Evolutionary conservation across 1,140 invertebrate genomes (phyloP), one percentile per base, ranked within the genome.

Genomic region (Papilio polyxenes): DNA sequence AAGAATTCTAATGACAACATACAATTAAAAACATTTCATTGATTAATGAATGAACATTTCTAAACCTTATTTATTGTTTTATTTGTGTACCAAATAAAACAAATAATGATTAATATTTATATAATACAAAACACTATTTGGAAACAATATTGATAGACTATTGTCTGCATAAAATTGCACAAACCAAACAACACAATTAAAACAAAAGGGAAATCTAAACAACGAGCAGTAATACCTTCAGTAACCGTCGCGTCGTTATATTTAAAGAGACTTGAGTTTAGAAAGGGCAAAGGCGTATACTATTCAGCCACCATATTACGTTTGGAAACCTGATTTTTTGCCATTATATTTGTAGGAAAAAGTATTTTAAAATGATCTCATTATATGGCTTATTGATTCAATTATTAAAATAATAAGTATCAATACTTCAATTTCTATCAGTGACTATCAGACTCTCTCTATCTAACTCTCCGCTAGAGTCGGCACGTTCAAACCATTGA

Each of bases 241-340:
- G 40, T 44, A 48, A 75, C 80, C 59, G 74, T 62, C 44, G 53
- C 69, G 31, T 75, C 62, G 72, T 81, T 74, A 82, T 49, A 72
- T 53, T 49, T 56, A 77, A 59, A 65, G 23, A 75, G 81, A 80
- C 76, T 53, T 75, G 75, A 80, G 62, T 79, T 65, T 83, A 83
- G 83, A 82, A 83, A 83, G 83, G 83, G 83, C 83, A 84, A 82
- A 84, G 83, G 72, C 81, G 44, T 20, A 80, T 37, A 40, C 78
- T 80, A 80, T 80, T 40, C 78, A 69, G 78, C 78, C 78, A 62
- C 31, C n/a, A n/a, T 9, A 8, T 17, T 48, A 80, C 59, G 59
- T 69, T 80, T 40, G 44, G 78, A 80, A 80, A 80, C 78, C 17
- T 69, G 17, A 20, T 40, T 48, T 56, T 40, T 53, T 56, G 20